phyloP scores from a whole-genome alignment of 30 jellyfish, hydroid and myxozoan genomes.

The Chrysaora quinquecirrha region DNA sequence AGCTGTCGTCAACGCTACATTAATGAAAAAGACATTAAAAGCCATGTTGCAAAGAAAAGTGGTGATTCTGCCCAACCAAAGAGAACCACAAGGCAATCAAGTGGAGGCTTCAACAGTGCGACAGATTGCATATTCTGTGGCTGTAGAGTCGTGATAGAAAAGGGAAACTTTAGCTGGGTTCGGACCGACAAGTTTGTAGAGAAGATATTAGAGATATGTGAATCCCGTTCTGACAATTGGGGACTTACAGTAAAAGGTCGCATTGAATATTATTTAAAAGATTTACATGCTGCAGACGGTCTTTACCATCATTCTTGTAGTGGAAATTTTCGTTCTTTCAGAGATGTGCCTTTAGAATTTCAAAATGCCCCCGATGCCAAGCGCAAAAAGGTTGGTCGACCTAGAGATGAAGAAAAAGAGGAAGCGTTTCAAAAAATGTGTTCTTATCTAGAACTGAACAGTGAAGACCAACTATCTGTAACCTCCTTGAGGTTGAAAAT shows the following conservation, averaged over 20 bases:
- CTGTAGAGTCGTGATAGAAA: not conserved
- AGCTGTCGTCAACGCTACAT: conserved; percentile 18
- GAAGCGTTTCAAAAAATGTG: conserved; percentile 9
- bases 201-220: not conserved
- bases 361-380: not conserved
- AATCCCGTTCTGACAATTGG: not conserved
- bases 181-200: not conserved
- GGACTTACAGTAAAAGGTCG: not conserved
- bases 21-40: conserved; percentile 11
- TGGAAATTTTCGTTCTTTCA: conserved; percentile 10
- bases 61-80: conserved; percentile 18
- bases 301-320: conserved; percentile 34
- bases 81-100: conserved; percentile 23
- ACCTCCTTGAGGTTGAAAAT: not conserved
- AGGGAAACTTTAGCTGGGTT: conserved; percentile 1
- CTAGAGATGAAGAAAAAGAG: conserved; percentile 9
- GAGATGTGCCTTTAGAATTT: conserved; percentile 1
- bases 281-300: conserved; percentile 15
- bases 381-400: conserved; percentile 2
- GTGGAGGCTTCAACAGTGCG: conserved; percentile 9
- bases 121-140: not conserved
- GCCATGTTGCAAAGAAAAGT: conserved; percentile 18
- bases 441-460: not conserved
- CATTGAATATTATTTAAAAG: not conserved
- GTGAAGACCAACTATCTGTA: not conserved